Conservation (phyloP, 92 coral and sea anemone species). For the Epizoanthus rinbou region DNA sequence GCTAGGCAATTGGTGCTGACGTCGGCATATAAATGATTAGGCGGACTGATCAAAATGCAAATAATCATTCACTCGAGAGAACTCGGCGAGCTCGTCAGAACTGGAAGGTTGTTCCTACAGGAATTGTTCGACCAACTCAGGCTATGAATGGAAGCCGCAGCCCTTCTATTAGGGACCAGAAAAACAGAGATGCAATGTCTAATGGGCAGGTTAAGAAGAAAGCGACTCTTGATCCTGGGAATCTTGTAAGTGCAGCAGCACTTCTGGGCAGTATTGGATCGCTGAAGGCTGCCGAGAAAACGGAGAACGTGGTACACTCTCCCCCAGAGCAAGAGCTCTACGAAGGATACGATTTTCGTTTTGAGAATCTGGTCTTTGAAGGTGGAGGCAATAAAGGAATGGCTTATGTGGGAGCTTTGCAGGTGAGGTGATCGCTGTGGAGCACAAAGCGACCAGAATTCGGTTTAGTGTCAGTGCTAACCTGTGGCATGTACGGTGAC, state of each 20-base stretch:
- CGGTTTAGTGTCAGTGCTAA: background rate
- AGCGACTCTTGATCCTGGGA: conserved; percentile 65
- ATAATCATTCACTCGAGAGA: conserved; percentile 40
- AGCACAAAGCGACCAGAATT: background rate
- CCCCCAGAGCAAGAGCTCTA: conserved; percentile 68
- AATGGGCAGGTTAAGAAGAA: conserved; percentile 18
- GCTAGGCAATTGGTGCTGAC: conserved; percentile 22
- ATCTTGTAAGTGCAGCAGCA: conserved; percentile 69
- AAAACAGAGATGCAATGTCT: conserved; percentile 19
- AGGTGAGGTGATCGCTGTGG: conserved; percentile 60
- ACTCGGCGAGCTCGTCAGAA: conserved; percentile 33
- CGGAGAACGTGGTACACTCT: conserved; percentile 58
- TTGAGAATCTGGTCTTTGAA: conserved; percentile 95
- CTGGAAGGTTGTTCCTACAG: conserved; percentile 66
- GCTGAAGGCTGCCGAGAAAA: conserved; percentile 74
- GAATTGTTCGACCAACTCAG: conserved; percentile 53
- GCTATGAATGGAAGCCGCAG: conserved; percentile 55
- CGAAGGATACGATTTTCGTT: conserved; percentile 65
- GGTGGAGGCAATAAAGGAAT: conserved; percentile 99
- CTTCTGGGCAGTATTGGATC: conserved; percentile 87
- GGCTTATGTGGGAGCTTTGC: conserved; percentile 98
- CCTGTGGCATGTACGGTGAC: conserved; percentile 14
- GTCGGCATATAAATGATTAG: conserved; percentile 43
- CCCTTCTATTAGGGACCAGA: background rate
- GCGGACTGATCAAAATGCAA: conserved; percentile 61